A percentile compares a stretch with the other conserved stretches of the same genome.
Conservation (phyloP, 2,888 invertebrate species). For the Diogma glabrata region DNA sequence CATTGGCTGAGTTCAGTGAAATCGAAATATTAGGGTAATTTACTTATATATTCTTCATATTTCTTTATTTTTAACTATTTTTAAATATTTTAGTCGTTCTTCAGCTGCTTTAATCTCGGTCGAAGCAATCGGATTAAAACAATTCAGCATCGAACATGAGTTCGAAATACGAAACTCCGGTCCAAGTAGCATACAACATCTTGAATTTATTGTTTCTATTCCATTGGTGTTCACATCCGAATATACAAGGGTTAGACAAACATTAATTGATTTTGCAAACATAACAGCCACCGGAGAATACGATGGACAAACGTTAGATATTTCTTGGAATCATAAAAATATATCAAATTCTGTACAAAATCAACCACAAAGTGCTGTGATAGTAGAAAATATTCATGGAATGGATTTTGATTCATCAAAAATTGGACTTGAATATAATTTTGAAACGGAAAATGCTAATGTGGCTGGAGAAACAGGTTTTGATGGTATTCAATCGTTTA, state of each 20-base stretch:
- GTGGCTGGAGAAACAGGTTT: neutral
- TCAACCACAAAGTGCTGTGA: neutral
- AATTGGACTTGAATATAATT: constrained; percentile 11
- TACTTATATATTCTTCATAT: neutral
- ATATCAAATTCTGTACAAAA: neutral
- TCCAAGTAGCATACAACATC: constrained; percentile 31
- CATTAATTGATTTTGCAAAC: constrained; percentile 30
- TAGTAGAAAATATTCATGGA: constrained; percentile 15
- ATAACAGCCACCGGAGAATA: constrained; percentile 21
- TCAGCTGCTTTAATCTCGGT: neutral
- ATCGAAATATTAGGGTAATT: constrained; percentile 33
- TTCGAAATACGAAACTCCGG: constrained; percentile 31
- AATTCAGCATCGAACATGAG: neutral
- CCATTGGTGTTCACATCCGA: constrained; percentile 31
- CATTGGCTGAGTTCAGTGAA: constrained; percentile 31
- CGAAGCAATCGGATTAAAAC: neutral
- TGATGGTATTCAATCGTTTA: neutral
- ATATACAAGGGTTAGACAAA: constrained; percentile 26
- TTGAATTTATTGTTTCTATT: constrained; percentile 29
- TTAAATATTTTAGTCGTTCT: neutral
- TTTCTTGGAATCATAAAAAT: too few species aligned
- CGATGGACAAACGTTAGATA: constrained; percentile 26
- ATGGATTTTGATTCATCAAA: constrained; percentile 18
- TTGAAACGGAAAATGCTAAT: too few species aligned
- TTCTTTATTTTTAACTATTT: neutral